Evolutionary conservation across 1,140 invertebrate genomes (phyloP).

Genomic region (Eriocheir sinensis): DNA sequence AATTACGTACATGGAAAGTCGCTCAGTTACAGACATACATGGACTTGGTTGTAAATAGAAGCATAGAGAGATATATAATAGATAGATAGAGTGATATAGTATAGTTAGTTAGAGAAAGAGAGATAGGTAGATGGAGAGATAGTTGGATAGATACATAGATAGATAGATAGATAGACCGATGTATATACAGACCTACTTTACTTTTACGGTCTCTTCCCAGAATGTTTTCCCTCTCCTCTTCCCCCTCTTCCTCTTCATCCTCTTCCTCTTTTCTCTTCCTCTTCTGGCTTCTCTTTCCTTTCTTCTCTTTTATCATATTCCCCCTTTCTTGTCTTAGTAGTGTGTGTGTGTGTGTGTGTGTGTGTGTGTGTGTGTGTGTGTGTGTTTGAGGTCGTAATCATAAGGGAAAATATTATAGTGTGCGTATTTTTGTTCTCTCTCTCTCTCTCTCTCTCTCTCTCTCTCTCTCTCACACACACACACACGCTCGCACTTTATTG

Average conservation of each 20-base stretch:
- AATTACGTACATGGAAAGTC: too few relatives aligned
- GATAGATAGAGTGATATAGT: too few relatives aligned
- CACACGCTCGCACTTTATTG: background rate
- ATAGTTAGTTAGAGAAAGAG: too few relatives aligned
- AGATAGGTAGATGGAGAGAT: background rate
- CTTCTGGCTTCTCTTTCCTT: background rate
- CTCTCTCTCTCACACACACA: slow-evolving; percentile 37
- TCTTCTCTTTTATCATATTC: background rate
- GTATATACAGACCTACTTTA: background rate
- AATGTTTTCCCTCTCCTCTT: background rate
- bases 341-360: slow-evolving; percentile 26
- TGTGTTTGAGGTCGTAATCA: background rate
- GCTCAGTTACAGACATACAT: too few relatives aligned
- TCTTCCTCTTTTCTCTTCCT: background rate
- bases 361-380: background rate
- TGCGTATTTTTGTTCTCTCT: background rate
- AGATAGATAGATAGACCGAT: background rate
- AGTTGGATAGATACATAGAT: background rate
- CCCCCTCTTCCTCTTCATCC: background rate
- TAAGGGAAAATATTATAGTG: background rate
- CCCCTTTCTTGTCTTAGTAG: background rate
- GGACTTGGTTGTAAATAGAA: too few relatives aligned
- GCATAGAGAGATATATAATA: slow-evolving; percentile 15
- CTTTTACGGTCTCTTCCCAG: background rate
- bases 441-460: background rate